A percentile compares a stretch with the other conserved stretches of the same genome.
Evolutionary conservation across 2,797 vertebrate species (phyloP).

Genomic region (Gymnodraco acuticeps): DNA sequence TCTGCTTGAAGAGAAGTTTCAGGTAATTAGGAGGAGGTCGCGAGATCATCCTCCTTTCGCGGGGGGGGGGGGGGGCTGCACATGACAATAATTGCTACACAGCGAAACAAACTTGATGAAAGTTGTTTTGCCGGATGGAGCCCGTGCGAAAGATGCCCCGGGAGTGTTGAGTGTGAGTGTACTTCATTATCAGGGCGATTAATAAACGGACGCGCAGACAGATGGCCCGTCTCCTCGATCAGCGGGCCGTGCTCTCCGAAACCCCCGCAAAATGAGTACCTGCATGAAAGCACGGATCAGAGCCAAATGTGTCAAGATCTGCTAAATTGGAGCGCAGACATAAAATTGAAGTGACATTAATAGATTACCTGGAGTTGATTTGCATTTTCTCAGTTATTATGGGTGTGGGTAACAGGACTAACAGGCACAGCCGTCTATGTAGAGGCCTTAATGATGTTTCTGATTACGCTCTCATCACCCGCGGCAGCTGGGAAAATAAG

Average conservation of each 20-base stretch:
- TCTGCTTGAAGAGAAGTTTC: conserved; percentile 76
- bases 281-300: conserved; percentile 61
- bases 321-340: conserved; percentile 84
- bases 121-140: conserved; percentile 75
- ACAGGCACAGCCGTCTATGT: conserved; percentile 72
- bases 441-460: conserved; percentile 82
- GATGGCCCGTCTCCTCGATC: conserved; percentile 80
- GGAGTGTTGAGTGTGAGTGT: conserved; percentile 62
- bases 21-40: conserved; percentile 83
- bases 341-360: conserved; percentile 86
- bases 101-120: conserved; percentile 76
- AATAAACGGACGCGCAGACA: conserved; percentile 81
- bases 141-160: conserved; percentile 49
- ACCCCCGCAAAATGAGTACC: conserved; percentile 79
- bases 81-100: conserved; percentile 83
- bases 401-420: conserved; percentile 73
- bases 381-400: conserved; percentile 85
- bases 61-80: conserved; percentile 57
- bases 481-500: conserved; percentile 81
- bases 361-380: conserved; percentile 86
- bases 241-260: conserved; percentile 62
- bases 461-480: conserved; percentile 81
- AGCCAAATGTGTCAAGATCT: conserved; percentile 81
- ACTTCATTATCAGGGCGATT: conserved; percentile 85
- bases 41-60: conserved; percentile 66